Base-by-base conservation (phyloP, 2,888 invertebrate genomes). In the Julus scanicus region DNA sequence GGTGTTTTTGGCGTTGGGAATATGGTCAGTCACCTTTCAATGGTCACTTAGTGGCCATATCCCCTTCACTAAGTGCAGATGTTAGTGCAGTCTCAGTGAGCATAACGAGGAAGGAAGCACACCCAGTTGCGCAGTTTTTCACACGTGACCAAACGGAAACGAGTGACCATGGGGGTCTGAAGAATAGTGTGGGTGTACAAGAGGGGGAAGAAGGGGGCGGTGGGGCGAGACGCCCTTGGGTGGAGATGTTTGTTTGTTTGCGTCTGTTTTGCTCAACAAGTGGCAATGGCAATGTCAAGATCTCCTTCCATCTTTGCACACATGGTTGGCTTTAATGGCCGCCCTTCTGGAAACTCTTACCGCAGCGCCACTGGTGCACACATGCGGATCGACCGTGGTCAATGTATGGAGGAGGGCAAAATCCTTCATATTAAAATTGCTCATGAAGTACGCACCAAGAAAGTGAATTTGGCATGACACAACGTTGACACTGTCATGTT, bases 71-170 rank as follows among this genome's bases (percentile, higher is more conserved):
- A 57, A 57, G 57, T 13, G 57, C 57, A 17, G 15, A 17, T 13
- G 49, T 49, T 49, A 49, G 49, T 17, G 17, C 11, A 57, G 57
- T 57, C 17, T 57, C 57, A 57, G 17, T 13, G 57, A 57, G 57
- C 57, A 17, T 57, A 57, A 57, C 57, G 57, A 57, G 57, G 57
- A 57, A 57, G 57, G 57, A 57, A 57, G 57, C 17, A 57, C 57
- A 57, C 57, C 17, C 57, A 57, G 57, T 57, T 57, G 57, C 57
- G 17, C 57, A 57, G 57, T 57, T 57, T 57, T 57, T 57, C 57
- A 57, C 57, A 57, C 57, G 57, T 57, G 57, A 57, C 57, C 57
- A 57, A 57, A 57, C 57, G 57, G 57, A 57, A 57, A 57, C 17
- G 57, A 57, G 57, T 57, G 57, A 57, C 57, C 57, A 57, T 17